Evolutionary conservation across 2,797 vertebrate species (phyloP).

Genomic region (Rhinophrynus dorsalis): DNA sequence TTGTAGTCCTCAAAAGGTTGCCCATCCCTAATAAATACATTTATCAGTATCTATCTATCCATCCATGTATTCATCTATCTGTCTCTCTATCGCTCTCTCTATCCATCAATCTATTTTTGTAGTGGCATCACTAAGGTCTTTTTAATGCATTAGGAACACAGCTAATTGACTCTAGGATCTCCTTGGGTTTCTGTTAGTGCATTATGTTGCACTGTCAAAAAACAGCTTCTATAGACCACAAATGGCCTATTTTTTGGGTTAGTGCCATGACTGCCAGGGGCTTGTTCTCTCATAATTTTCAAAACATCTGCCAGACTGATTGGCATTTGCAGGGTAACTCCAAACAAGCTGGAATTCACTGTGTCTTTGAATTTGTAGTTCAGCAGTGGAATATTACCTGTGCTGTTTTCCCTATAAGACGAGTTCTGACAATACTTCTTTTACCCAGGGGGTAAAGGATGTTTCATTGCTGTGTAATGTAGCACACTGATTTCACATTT

Average conservation of each 20-base stretch:
- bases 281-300: not conserved
- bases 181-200: no score
- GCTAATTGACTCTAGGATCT: no score
- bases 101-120: no score
- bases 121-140: no score
- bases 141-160: no score
- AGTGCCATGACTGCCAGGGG: not conserved
- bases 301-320: not conserved
- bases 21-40: no score
- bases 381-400: not conserved
- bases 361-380: constrained; percentile 17
- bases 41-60: no score
- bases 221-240: not conserved
- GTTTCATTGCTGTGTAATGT: constrained; percentile 26
- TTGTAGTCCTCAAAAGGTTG: no score
- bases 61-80: no score
- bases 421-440: constrained; percentile 15
- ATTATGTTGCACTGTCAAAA: no score
- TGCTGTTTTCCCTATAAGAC: constrained; percentile 20
- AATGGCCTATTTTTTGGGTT: no score
- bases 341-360: not conserved
- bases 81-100: no score
- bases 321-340: not conserved
- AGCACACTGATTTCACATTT: constrained; percentile 52
- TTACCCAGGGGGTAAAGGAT: constrained; percentile 2